phyloP scores from a whole-genome alignment of 2,888 invertebrate species.

The Fabriciana adippe region DNA sequence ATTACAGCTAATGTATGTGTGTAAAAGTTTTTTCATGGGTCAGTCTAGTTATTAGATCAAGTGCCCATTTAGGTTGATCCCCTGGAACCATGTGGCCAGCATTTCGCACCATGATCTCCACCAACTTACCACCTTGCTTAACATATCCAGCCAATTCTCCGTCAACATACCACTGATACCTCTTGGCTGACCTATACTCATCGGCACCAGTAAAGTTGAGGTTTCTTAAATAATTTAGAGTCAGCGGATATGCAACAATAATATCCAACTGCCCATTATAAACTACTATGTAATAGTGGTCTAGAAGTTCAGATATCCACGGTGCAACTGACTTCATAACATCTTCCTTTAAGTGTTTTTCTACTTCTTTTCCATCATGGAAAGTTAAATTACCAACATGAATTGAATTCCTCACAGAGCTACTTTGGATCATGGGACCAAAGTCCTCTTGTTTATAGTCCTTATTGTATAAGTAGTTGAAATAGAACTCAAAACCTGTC shows the following conservation, averaged over 20 bases:
- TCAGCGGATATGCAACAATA: constrained; percentile 93
- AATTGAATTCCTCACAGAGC: constrained; percentile 86
- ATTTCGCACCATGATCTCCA: constrained; percentile 88
- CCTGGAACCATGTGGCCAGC: constrained; percentile 92
- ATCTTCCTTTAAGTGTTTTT: constrained; percentile 87
- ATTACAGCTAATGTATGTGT: constrained; percentile 6
- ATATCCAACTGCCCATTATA: constrained; percentile 96
- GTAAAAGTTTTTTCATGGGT: constrained; percentile 79
- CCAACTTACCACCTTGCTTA: constrained; percentile 86
- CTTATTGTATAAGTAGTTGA: constrained; percentile 86
- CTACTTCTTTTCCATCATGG: constrained; percentile 85
- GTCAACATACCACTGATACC: constrained; percentile 87
- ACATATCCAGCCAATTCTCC: constrained; percentile 88
- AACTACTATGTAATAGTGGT: constrained; percentile 87
- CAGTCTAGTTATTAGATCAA: constrained; percentile 87
- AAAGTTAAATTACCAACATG: constrained; percentile 93
- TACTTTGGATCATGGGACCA: constrained; percentile 84
- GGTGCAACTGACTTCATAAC: constrained; percentile 91
- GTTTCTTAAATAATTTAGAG: constrained; percentile 88
- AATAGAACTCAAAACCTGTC: constrained; percentile 89
- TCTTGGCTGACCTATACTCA: constrained; percentile 85
- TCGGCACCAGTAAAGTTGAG: constrained; percentile 86
- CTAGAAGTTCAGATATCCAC: constrained; percentile 86
- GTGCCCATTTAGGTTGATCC: constrained; percentile 90
- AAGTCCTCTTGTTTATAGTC: constrained; percentile 81